Evolutionary conservation across 2,888 invertebrate species (phyloP).

Genomic region (Torymus aiolomorphi): DNA sequence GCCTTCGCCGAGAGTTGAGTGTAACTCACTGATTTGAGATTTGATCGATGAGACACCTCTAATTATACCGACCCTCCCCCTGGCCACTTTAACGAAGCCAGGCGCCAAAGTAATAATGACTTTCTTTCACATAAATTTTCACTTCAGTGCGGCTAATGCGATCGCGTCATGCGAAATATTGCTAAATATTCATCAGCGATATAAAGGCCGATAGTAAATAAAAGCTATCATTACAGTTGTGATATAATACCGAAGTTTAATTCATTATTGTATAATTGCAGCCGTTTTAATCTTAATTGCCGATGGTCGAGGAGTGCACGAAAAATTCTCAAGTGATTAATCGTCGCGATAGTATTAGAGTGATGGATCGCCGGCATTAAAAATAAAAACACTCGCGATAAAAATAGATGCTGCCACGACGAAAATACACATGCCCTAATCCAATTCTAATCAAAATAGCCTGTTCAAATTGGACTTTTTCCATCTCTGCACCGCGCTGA

Average conservation of each 20-base stretch:
- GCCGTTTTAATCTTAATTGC: too few species aligned
- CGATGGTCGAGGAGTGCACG: too few species aligned
- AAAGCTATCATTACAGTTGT: not conserved
- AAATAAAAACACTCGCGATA: not conserved
- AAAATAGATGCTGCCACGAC: not conserved
- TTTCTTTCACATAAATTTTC: not conserved
- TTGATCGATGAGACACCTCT: conserved; percentile 28
- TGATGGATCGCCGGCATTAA: not conserved
- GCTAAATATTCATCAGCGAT: not conserved
- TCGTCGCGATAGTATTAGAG: too few species aligned
- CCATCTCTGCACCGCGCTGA: too few species aligned
- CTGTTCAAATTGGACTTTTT: too few species aligned
- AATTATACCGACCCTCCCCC: conserved; percentile 4
- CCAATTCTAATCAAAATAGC: too few species aligned
- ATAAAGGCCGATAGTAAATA: not conserved
- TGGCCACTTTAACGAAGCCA: conserved; percentile 19
- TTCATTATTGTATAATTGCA: too few species aligned
- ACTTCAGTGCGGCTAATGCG: not conserved
- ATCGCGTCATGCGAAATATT: conserved; percentile 5
- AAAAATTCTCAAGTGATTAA: not conserved
- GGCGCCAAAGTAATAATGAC: conserved; percentile 18
- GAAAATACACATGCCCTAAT: too few species aligned
- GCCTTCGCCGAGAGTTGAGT: conserved; percentile 10
- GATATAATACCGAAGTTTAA: too few species aligned
- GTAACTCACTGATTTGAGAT: conserved; percentile 26